phyloP scores from a whole-genome alignment of 1,140 invertebrate species.

The Leptoteleia sp. region DNA sequence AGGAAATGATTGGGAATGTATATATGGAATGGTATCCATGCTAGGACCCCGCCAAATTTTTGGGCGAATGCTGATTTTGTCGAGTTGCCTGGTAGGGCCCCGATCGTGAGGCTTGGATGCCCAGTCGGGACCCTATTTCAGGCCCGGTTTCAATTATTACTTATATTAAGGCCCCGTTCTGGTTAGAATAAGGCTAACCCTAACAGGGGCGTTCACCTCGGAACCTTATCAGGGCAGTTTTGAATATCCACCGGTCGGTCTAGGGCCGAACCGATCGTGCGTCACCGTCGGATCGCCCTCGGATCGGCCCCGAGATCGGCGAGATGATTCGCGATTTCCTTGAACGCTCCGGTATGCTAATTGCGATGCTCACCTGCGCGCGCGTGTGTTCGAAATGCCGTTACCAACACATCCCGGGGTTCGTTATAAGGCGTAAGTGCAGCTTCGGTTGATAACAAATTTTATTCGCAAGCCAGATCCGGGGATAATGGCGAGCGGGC shows the following conservation, averaged over 20 bases:
- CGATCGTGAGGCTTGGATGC: too few relatives aligned
- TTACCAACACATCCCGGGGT: slow-evolving; percentile 42
- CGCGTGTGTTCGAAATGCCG: slow-evolving; percentile 51
- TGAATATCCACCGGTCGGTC: slow-evolving; percentile 36
- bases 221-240: slow-evolving; percentile 5
- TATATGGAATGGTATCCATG: too few relatives aligned
- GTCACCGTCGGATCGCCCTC: slow-evolving; percentile 17
- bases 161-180: too few relatives aligned
- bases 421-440: slow-evolving; percentile 40
- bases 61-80: too few relatives aligned
- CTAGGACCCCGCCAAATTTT: too few relatives aligned
- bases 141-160: too few relatives aligned
- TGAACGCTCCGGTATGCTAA: slow-evolving; percentile 78
- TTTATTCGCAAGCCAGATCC: slow-evolving; percentile 44
- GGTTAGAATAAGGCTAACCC: too few relatives aligned
- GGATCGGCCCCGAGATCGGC: slow-evolving; percentile 15
- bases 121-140: too few relatives aligned
- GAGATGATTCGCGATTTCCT: slow-evolving; percentile 67
- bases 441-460: slow-evolving; percentile 52
- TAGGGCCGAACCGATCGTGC: slow-evolving; percentile 18
- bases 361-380: slow-evolving; percentile 66
- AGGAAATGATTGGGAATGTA: too few relatives aligned
- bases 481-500: slow-evolving; percentile 52
- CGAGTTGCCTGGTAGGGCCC: too few relatives aligned
- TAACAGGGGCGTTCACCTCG: too few relatives aligned